Base-by-base conservation (phyloP, 2,797 vertebrate species). In the Podarcis lilfordi region DNA sequence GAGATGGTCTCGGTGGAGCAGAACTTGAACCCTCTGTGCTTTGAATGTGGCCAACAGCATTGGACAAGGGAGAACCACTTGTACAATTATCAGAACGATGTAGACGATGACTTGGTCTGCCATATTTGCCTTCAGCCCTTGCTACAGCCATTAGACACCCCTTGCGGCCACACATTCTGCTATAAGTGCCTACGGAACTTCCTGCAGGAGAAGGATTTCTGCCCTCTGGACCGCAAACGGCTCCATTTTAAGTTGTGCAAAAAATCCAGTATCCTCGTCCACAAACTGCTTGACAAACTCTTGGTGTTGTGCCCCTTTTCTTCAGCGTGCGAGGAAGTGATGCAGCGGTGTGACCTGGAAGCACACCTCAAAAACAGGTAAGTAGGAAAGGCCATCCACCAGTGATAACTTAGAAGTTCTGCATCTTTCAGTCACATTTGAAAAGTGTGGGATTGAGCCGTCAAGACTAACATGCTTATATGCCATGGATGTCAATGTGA, bases 111-210 rank as follows among this genome's bases (percentile, higher is more conserved):
- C 96, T 97, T 99, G 91, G 98, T 99, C 94, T 99, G 99, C 97
- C 99, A 99, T 93, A 99, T 99, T 95, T 99, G 99, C 97, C 98
- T 99, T 97, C 99, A 99, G 97, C 99, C 99, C 9, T 97, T 99
- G 96, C 96, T 99, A 95, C 98, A 98, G 97, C 99, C 99, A 0
- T 97, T 99, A 50, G 99, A 99, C 94, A 99, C 99, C 0, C 99
- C 99, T 11, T 99, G 99, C 74, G 99, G 99, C 84, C 99, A 99
- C 97, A 99, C 99, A 32, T 99, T 99, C 97, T 99, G 99, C 91
- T 98, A 97, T 94, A 98, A 98, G 96, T 99, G 99, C 97, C 98
- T 99, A 96, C 97, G 98, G 79, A 99, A 98, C 97, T 99, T 99
- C 96, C 96, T 99, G 86, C 98, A 99, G 95, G 98, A 99, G 95